phyloP scores from a whole-genome alignment of 2,888 invertebrate species.

The Eupithecia vulgata region DNA sequence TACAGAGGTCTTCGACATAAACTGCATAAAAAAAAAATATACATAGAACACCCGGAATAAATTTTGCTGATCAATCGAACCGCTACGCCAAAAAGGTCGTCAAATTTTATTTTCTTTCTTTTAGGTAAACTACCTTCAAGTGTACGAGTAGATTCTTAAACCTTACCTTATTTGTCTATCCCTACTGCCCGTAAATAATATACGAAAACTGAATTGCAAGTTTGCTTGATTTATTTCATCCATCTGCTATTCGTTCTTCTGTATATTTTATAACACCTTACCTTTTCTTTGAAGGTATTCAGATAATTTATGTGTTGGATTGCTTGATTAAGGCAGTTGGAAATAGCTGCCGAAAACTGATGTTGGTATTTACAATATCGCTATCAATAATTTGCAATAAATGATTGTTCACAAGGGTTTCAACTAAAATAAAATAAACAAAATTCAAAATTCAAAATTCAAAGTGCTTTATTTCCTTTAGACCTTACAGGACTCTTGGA shows the following conservation, averaged over 20 bases:
- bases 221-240: constrained; percentile 18
- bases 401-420: too few species aligned
- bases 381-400: too few species aligned
- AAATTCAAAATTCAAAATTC: too few species aligned
- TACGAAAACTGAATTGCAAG: constrained; percentile 13
- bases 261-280: not conserved
- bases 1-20: too few species aligned
- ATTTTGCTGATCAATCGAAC: too few species aligned
- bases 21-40: too few species aligned
- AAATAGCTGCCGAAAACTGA: not conserved
- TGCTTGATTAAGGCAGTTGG: not conserved
- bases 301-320: not conserved
- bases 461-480: too few species aligned
- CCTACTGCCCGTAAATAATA: constrained; percentile 18
- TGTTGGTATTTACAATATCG: too few species aligned
- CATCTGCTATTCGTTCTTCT: not conserved
- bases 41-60: too few species aligned
- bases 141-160: not conserved
- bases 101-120: not conserved
- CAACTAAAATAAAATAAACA: too few species aligned
- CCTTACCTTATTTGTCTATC: constrained; percentile 28
- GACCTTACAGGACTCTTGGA: too few species aligned
- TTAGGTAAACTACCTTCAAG: not conserved
- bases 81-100: too few species aligned
- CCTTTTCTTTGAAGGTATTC: not conserved